A percentile compares a stretch with the other conserved stretches of the same genome.
phyloP scores from a whole-genome alignment of 2,797 vertebrate species.

The Calcarius lapponicus region DNA sequence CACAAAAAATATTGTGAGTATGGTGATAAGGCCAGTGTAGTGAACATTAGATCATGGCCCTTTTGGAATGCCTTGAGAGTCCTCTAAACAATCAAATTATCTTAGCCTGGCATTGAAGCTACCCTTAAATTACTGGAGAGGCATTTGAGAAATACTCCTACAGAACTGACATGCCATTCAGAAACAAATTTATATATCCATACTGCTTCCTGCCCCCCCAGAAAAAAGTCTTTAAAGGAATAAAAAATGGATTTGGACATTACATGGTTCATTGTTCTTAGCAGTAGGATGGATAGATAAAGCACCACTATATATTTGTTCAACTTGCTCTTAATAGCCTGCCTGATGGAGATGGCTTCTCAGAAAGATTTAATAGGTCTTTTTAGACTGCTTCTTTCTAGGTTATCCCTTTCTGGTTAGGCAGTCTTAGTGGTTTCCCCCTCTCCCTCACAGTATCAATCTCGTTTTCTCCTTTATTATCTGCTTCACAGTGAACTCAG shows the following conservation, averaged over 20 bases:
- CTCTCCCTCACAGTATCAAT: neutral
- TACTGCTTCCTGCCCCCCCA: accelerated
- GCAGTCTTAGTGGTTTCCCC: neutral
- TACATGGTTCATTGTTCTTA: neutral
- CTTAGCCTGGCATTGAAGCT: neutral
- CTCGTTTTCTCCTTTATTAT: neutral
- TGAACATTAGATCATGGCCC: neutral
- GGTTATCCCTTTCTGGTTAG: neutral
- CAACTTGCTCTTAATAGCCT: neutral
- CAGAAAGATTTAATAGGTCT: neutral
- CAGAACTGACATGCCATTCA: neutral
- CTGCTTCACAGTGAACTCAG: neutral
- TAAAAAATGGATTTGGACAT: neutral
- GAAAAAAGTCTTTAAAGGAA: neutral
- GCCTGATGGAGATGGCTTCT: neutral
- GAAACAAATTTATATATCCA: neutral
- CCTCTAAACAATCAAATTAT: neutral
- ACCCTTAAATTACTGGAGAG: neutral
- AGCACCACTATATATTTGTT: neutral
- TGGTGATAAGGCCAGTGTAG: neutral
- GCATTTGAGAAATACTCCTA: neutral
- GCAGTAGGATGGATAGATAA: neutral
- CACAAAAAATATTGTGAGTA: neutral
- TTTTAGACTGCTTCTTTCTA: neutral
- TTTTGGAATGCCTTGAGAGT: neutral